Conservation (phyloP, 2,113 vertebrate species). For the Sander lucioperca region DNA sequence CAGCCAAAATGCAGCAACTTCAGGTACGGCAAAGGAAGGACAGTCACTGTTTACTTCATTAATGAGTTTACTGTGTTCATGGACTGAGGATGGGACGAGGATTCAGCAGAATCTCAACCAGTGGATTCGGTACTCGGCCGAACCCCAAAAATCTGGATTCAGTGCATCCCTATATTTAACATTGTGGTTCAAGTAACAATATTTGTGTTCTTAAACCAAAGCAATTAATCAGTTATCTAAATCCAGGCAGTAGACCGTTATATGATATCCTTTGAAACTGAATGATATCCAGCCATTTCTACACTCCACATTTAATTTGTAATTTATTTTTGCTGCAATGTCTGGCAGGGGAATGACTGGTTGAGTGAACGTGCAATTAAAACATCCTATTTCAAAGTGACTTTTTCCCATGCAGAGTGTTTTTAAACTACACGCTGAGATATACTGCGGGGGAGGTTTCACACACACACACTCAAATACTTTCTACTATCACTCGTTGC, state of each 20-base stretch:
- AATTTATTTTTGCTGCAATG: neutral
- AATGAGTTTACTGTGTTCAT: too few relatives aligned
- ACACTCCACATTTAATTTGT: neutral
- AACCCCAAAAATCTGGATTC: too few relatives aligned
- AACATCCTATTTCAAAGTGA: constrained; percentile 11
- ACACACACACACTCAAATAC: neutral
- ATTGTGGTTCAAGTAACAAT: neutral
- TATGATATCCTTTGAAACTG: neutral
- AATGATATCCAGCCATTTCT: neutral
- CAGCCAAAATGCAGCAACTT: too few relatives aligned
- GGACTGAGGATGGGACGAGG: too few relatives aligned
- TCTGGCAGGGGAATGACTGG: neutral
- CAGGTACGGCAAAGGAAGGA: too few relatives aligned
- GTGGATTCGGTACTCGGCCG: too few relatives aligned
- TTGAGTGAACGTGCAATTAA: constrained; percentile 13
- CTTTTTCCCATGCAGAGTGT: neutral
- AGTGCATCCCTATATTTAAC: too few relatives aligned
- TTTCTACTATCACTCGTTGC: neutral
- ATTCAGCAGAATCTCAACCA: too few relatives aligned
- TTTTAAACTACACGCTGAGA: neutral
- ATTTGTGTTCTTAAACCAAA: neutral
- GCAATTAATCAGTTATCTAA: neutral
- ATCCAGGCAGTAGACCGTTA: neutral
- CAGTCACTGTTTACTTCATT: too few relatives aligned
- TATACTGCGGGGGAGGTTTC: neutral